Evolutionary conservation across 2,888 invertebrate species (phyloP), one percentile per base, ranked within the genome.

Genomic region (Cistogaster globosa): DNA sequence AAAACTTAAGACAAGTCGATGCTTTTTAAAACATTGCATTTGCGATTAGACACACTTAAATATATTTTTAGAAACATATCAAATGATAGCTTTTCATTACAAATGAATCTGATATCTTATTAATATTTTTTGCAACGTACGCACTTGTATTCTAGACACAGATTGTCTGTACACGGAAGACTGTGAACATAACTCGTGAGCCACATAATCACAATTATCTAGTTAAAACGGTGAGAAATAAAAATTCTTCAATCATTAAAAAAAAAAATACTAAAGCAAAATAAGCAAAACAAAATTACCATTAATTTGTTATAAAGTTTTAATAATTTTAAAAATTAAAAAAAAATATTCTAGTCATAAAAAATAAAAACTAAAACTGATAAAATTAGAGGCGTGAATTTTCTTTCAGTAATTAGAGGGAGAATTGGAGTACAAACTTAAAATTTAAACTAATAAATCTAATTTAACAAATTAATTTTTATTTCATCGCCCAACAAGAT

Each of bases 181-280:
- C 81, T 75, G 75, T 81, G 81, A 75, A 14, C 48, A 26, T 3
- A 68, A 48, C 14, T 18, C 77, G 63, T 81, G 77, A 58, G 57
- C 74, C 69, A 63, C 74, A 84, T 84, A 63, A 38, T 81, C n/a
- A 74, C 74, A 77, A 84, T 84, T 84, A 78, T 57, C 81, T 48
- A 63, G 65, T 80, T 80, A 51, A 84, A 81, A 72, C 81, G 84
- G 81, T 84, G 84, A 81, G 84, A 84, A 81, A 71, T 77, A 62
- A 18, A 58, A 72, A 81, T 77, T 72, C 67, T 68, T 58, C 60
- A 26, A 20, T 58, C 26, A 75, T 55, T 62, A 53, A 14, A 45
- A 26, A 53, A 20, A 58, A 42, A 51, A 60, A 69, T 18, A 48
- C 42, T 16, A 42, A 45, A 67, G n/a, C 20, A 42, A 42, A 14